A percentile compares a stretch with the other conserved stretches of the same genome.
Conservation (phyloP, 2,113 vertebrate genomes). For the Eclectus roratus region DNA sequence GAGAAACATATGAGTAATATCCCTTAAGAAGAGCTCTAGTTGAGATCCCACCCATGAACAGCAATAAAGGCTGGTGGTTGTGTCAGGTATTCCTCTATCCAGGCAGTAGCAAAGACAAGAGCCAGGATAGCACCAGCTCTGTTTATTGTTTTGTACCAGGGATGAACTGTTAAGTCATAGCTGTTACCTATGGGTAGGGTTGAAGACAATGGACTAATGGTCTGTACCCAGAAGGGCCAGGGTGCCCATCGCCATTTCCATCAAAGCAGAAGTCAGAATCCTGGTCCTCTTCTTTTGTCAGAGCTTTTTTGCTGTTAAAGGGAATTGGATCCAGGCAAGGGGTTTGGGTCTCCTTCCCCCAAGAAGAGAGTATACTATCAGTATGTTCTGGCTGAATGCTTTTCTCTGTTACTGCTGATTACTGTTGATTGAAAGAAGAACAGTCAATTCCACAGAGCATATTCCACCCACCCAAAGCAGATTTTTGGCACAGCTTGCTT, state of each 20-base stretch:
- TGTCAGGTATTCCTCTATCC: not conserved
- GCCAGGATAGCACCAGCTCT: not conserved
- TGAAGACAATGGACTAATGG: not conserved
- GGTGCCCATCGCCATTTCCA: not conserved
- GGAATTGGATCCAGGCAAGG: not conserved
- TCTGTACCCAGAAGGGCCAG: not conserved
- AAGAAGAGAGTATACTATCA: not conserved
- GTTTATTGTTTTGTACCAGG: not conserved
- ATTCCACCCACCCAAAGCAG: constrained; percentile 29
- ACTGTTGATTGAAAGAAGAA: not conserved
- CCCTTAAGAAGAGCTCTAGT: not conserved
- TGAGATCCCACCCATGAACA: not conserved
- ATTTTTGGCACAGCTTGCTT: constrained; percentile 3
- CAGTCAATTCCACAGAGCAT: not conserved
- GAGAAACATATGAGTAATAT: not conserved
- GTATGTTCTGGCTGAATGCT: not conserved
- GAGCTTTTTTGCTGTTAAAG: not conserved
- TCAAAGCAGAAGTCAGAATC: not conserved
- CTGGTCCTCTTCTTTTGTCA: not conserved
- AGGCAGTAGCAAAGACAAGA: not conserved
- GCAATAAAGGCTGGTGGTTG: not conserved
- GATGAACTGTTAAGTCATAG: not conserved
- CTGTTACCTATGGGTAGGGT: not conserved
- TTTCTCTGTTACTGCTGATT: not conserved
- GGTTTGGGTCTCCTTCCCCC: not conserved